Evolutionary conservation across 2,797 vertebrate genomes (phyloP).

Genomic region (Mormyrops attenuatus): DNA sequence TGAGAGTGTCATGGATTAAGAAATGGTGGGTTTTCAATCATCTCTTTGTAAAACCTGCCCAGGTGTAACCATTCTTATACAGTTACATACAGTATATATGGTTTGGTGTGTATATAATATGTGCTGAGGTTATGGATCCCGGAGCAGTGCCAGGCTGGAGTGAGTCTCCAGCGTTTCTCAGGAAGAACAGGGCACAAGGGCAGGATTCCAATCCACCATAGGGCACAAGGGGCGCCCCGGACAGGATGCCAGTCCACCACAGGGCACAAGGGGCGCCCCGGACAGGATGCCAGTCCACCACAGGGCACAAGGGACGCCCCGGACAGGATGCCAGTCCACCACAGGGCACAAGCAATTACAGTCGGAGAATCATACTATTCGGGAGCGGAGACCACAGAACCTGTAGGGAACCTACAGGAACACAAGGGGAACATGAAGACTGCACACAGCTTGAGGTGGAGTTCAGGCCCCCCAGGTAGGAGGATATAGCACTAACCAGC

Average conservation of each 20-base stretch:
- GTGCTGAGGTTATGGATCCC: background rate
- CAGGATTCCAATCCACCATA: background rate
- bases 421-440: background rate
- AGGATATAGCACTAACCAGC: background rate
- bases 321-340: background rate
- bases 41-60: background rate
- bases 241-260: background rate
- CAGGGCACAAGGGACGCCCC: background rate
- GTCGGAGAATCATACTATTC: background rate
- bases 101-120: background rate
- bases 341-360: background rate
- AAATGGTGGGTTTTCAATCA: background rate
- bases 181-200: background rate
- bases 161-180: background rate
- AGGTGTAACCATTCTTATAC: background rate
- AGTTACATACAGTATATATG: background rate
- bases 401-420: background rate
- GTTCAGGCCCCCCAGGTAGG: background rate
- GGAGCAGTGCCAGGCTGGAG: background rate
- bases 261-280: background rate
- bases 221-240: background rate
- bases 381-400: background rate
- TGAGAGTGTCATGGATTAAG: background rate
- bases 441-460: background rate
- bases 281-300: background rate